Evolutionary conservation across 1,140 invertebrate genomes (phyloP), one percentile per base, ranked within the genome.

Genomic region (Venturia canescens): DNA sequence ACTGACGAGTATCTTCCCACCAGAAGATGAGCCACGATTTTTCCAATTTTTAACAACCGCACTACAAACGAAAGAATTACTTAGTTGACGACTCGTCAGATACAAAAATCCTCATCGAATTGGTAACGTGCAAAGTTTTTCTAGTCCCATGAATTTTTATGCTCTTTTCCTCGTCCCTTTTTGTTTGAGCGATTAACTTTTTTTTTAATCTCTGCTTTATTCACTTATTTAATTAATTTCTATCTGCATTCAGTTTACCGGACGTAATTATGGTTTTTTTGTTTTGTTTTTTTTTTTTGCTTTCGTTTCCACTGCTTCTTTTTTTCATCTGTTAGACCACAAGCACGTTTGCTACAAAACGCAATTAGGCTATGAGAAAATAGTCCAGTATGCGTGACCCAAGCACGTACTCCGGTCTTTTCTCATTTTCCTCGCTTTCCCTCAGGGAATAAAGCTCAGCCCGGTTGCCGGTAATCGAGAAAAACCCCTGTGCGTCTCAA

Each of bases 241-340:
- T 23, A 50, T 26, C 23, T 29, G 18, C 23, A 21, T 26, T 79
- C 26, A 75, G 27, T 23, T 53, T 67, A 23, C 0, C 18, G 66
- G 48, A 18, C 21, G 26, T 23, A 29, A 21, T 63, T 63, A 26
- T 9, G 60, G 23, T 23, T 26, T 23, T 63, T 63, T 63, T 63
- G n/a, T 27, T 63, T 63, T 23, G n/a, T 63, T 48, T 53, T 15
- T 0, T 66, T 34, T 34, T 34, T 34, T 34, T n/a, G n/a, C n/a
- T 34, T 34, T 34, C 9, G 3, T 34, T 44, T 44, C 11, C 38
- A 9, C 70, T n/a, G n/a, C n/a, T n/a, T 75, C 18, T 67, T 23
- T 81, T 77, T 44, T 38, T 69, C 48, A 34, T 78, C 66, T 57
- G 63, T 53, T 78, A 50, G 75, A 50, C 67, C 34, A 44, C 44